These are phyloP conservation scores for Orgyia antiqua DNA, from an alignment of 2,888 invertebrate species.

Conservation along the genomic window DNA sequence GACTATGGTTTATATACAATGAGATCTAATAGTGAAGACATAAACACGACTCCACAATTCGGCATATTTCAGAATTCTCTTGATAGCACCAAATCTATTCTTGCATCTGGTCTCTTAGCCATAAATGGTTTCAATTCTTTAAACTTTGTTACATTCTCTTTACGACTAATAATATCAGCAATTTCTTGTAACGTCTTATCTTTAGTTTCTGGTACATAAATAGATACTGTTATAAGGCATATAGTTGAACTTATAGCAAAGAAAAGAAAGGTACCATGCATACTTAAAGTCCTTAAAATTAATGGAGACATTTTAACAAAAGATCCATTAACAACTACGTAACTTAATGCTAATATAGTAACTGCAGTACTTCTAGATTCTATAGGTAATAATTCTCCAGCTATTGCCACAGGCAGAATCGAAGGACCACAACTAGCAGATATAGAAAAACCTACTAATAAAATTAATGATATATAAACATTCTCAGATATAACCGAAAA, in stretches of 20 bases:
- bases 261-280: neutral
- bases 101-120: too few species aligned
- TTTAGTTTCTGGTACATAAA: constrained; percentile 2
- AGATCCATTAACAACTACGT: constrained; percentile 14
- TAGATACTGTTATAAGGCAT: neutral
- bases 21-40: too few species aligned
- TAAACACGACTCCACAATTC: too few species aligned
- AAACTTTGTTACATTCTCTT: too few species aligned
- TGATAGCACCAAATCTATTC: too few species aligned
- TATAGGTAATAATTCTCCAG: constrained; percentile 27
- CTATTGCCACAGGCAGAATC: constrained; percentile 24
- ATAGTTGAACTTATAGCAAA: neutral
- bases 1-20: too few species aligned
- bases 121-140: too few species aligned
- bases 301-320: constrained; percentile 26
- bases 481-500: neutral
- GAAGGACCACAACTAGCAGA: constrained; percentile 35
- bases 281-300: constrained; percentile 13
- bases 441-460: constrained; percentile 4
- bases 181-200: constrained; percentile 4
- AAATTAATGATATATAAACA: constrained; percentile 2
- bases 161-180: too few species aligned
- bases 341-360: constrained; percentile 13
- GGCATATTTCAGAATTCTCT: too few species aligned
- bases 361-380: constrained; percentile 11